Percentiles rank a stretch among this genome's conserved stretches.
Evolutionary conservation across 2,888 invertebrate species (phyloP).

Genomic region (Bruchidius siliquastri): DNA sequence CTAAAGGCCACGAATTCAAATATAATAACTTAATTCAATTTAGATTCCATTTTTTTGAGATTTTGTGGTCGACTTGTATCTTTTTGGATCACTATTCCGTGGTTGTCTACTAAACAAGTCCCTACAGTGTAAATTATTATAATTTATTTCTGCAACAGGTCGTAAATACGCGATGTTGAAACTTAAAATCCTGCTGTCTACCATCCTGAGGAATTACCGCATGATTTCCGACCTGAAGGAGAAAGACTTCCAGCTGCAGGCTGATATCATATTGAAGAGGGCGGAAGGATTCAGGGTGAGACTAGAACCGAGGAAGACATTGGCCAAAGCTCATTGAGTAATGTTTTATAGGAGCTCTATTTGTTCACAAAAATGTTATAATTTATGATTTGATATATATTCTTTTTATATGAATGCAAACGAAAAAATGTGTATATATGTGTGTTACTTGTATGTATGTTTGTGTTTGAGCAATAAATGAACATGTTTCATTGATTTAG

Average conservation of each 20-base stretch:
- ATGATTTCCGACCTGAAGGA: constrained; percentile 61
- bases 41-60: too few species aligned
- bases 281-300: constrained; percentile 69
- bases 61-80: too few species aligned
- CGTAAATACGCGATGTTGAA: constrained; percentile 78
- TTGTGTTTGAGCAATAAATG: neutral
- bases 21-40: too few species aligned
- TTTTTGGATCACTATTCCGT: too few species aligned
- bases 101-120: too few species aligned
- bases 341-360: neutral
- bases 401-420: neutral
- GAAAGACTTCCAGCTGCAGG: constrained; percentile 63
- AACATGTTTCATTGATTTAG: neutral
- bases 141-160: constrained; percentile 43
- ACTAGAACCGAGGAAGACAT: constrained; percentile 59
- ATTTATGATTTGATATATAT: neutral
- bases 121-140: too few species aligned
- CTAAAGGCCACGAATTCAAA: too few species aligned
- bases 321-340: constrained; percentile 9
- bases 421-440: neutral
- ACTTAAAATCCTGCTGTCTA: constrained; percentile 67
- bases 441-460: neutral
- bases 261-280: constrained; percentile 70
- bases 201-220: constrained; percentile 65
- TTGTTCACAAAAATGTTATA: neutral